A percentile compares a stretch with the other conserved stretches of the same genome.
Evolutionary conservation across 2,113 vertebrate species (phyloP).

Genomic region (Ochotona princeps): DNA sequence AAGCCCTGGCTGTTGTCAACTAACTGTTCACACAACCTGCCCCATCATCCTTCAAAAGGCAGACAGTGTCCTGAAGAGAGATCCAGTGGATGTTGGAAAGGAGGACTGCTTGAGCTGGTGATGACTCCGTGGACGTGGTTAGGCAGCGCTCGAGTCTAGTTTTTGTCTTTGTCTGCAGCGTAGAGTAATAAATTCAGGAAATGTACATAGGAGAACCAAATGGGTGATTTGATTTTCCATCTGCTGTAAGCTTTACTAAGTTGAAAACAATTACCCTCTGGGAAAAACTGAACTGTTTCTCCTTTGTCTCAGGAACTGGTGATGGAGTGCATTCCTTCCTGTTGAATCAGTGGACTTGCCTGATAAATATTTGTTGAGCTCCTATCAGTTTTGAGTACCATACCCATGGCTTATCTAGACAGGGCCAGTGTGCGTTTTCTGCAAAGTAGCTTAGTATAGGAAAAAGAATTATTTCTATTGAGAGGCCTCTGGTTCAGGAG

Average conservation of each 20-base stretch:
- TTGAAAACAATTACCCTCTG: neutral
- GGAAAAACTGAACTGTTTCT: slow-evolving; percentile 45
- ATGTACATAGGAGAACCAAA: slow-evolving; percentile 32
- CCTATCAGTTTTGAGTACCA: slow-evolving; percentile 42
- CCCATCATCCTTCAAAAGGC: neutral
- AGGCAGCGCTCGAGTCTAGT: neutral
- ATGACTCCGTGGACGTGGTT: neutral
- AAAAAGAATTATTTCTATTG: slow-evolving; percentile 2
- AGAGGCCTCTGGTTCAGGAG: neutral
- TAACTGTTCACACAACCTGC: neutral
- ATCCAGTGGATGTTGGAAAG: neutral
- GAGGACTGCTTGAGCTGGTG: neutral
- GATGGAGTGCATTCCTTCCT: neutral
- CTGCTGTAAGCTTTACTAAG: neutral
- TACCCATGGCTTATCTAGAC: slow-evolving; percentile 45
- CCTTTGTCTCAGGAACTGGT: neutral
- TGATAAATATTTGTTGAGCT: slow-evolving; percentile 65
- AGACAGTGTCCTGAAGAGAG: neutral
- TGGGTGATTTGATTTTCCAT: neutral
- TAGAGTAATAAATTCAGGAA: slow-evolving; percentile 41
- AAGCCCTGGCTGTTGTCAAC: neutral
- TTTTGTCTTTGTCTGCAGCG: slow-evolving; percentile 20
- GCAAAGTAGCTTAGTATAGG: neutral
- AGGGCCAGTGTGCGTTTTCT: slow-evolving; percentile 30
- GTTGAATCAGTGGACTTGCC: neutral